phyloP scores from a whole-genome alignment of 1,140 invertebrate species.

The Cydia pomonella region DNA sequence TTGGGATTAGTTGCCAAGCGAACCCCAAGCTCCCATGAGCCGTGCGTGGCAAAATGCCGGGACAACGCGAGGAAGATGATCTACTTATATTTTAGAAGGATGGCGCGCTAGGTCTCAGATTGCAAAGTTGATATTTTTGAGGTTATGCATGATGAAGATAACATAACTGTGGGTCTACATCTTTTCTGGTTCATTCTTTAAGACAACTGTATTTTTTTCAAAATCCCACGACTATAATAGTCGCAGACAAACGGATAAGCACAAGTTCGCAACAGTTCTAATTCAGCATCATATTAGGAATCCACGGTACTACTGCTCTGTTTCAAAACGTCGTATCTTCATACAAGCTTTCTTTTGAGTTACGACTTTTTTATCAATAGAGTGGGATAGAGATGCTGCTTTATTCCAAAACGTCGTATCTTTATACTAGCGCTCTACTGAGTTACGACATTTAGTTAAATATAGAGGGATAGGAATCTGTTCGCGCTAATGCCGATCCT shows the following conservation, averaged over 20 bases:
- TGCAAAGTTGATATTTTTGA: no score
- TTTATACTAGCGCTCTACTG: not conserved
- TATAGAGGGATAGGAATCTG: not conserved
- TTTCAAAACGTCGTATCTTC: constrained; percentile 2
- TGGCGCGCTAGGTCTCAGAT: no score
- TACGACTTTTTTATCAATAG: not conserved
- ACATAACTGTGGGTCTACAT: not conserved
- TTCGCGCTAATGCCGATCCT: constrained; percentile 20
- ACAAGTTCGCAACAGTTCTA: not conserved
- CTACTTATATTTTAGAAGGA: no score
- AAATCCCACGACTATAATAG: not conserved
- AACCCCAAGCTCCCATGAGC: no score
- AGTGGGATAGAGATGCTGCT: not conserved
- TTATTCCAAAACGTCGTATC: not conserved
- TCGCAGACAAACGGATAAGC: not conserved
- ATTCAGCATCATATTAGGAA: not conserved
- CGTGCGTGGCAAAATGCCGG: no score
- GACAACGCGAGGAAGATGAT: no score
- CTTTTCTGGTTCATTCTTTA: not conserved
- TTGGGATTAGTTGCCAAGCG: no score
- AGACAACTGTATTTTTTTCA: not conserved
- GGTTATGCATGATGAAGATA: not conserved
- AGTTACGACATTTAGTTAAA: not conserved
- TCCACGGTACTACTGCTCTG: not conserved
- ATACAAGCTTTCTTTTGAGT: not conserved